Evolutionary conservation across 2,113 vertebrate genomes (phyloP), one percentile per base, ranked within the genome.

Genomic region (Carassius gibelio): DNA sequence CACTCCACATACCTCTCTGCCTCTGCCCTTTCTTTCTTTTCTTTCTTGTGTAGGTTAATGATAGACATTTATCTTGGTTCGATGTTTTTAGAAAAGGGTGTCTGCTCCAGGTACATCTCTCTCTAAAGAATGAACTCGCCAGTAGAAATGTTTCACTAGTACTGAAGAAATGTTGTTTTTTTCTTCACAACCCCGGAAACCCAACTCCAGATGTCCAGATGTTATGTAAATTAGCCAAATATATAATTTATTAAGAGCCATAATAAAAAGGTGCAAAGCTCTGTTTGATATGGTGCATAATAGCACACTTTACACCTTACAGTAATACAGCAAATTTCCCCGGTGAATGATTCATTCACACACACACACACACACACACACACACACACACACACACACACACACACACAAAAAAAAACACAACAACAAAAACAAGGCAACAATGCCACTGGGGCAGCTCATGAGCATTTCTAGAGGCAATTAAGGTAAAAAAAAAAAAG

Each of bases 331-430:
- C 3, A n/a, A 45, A 45, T 80, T 62, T 17, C 4, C 34, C 19
- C 45, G 76, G 11, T 14, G 23, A 52, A 79, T 80, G 77, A 64
- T 81, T 81, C 5, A 81, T n/a, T 81, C 79, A 52, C 17, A 50
- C 30, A 30, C 30, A 30, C 30, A 30, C 30, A 30, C 30, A 30
- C 30, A 30, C 30, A 30, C 30, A 30, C 30, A 30, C 30, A 30
- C 30, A 30, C 30, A 30, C 30, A 30, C 30, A 30, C 30, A 30
- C 30, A 30, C 30, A 30, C 30, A 30, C 30, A 30, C 30, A 23
- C 30, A 36, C 1, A 17, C 3, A 26, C 2, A 8, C 62, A n/a
- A n/a, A n/a, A 26, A 26, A 26, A 34, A 38, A 42, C 5, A 42
- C 5, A 42, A 42, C 38, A 42, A 42, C 5, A 42, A 38, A 4